phyloP scores from a whole-genome alignment of 2,888 invertebrate species.

The Tetropium fuscum region DNA sequence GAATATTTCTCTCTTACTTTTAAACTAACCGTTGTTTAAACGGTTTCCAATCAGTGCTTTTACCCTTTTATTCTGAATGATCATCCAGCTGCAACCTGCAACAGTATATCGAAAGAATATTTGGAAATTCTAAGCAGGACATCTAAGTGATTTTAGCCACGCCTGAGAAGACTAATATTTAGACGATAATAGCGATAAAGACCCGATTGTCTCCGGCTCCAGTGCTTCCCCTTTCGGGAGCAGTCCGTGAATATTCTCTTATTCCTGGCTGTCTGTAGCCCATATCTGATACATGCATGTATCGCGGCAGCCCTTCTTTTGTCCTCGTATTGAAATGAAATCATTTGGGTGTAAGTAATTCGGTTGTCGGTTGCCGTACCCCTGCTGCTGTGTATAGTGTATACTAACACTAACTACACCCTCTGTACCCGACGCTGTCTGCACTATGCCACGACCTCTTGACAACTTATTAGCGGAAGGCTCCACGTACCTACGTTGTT shows the following conservation, averaged over 20 bases:
- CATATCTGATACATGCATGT: slow-evolving; percentile 62
- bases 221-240: slow-evolving; percentile 18
- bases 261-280: slow-evolving; percentile 26
- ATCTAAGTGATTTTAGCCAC: slow-evolving; percentile 9
- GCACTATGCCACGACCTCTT: slow-evolving; percentile 27
- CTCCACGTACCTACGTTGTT: slow-evolving; percentile 29
- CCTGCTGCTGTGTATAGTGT: slow-evolving; percentile 33
- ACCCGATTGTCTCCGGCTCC: slow-evolving; percentile 33
- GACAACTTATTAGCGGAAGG: slow-evolving; percentile 35
- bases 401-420: slow-evolving; percentile 13
- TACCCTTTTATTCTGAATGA: too few relatives aligned
- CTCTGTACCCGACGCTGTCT: slow-evolving; percentile 31
- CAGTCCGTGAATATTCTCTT: slow-evolving; percentile 25
- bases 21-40: too few relatives aligned
- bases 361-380: slow-evolving; percentile 68
- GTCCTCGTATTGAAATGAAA: slow-evolving; percentile 77
- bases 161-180: slow-evolving; percentile 14
- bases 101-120: background rate
- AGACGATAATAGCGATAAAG: slow-evolving; percentile 31
- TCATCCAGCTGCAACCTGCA: too few relatives aligned
- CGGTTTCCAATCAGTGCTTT: too few relatives aligned
- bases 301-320: slow-evolving; percentile 69
- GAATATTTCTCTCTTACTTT: too few relatives aligned
- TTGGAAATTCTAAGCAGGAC: background rate
- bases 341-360: slow-evolving; percentile 80